Conservation (phyloP, 2,888 invertebrate genomes). For the Parnassius glacialis region DNA sequence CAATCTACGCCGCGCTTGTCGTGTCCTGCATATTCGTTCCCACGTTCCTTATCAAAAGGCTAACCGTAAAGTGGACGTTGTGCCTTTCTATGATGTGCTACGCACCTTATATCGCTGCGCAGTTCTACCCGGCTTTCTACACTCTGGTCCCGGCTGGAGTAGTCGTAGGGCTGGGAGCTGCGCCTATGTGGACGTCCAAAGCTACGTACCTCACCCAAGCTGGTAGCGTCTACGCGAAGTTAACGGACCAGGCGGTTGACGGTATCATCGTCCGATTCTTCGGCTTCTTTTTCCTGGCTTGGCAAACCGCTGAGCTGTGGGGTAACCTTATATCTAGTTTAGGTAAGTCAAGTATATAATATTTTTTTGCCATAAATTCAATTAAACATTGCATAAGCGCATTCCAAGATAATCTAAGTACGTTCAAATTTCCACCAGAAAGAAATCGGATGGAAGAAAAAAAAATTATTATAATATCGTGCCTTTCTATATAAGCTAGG, state of each 20-base stretch:
- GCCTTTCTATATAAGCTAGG: no score
- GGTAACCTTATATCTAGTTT: conserved; percentile 97
- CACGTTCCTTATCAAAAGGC: conserved; percentile 93
- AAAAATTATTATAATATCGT: no score
- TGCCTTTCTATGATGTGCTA: conserved; percentile 96
- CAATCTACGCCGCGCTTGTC: conserved; percentile 95
- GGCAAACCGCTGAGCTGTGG: conserved; percentile 98
- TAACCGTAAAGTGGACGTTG: conserved; percentile 98
- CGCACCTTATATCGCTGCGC: conserved; percentile 95
- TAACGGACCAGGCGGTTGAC: conserved; percentile 92
- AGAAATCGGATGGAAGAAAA: no score
- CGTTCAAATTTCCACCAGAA: no score
- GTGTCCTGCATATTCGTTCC: conserved; percentile 98
- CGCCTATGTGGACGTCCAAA: conserved; percentile 99
- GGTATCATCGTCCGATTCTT: conserved; percentile 98
- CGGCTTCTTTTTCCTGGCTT: conserved; percentile 98
- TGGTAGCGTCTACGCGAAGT: conserved; percentile 89
- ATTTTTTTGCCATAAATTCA: no score
- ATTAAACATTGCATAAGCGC: no score
- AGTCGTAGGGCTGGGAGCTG: conserved; percentile 96
- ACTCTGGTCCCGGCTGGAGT: conserved; percentile 96
- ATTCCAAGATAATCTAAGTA: no score
- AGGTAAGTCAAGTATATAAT: conserved; percentile 78
- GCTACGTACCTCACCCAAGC: conserved; percentile 98
- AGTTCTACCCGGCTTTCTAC: conserved; percentile 95